Evolutionary conservation across 2,888 invertebrate genomes (phyloP).

Genomic region (Acanthosepion lycidas): DNA sequence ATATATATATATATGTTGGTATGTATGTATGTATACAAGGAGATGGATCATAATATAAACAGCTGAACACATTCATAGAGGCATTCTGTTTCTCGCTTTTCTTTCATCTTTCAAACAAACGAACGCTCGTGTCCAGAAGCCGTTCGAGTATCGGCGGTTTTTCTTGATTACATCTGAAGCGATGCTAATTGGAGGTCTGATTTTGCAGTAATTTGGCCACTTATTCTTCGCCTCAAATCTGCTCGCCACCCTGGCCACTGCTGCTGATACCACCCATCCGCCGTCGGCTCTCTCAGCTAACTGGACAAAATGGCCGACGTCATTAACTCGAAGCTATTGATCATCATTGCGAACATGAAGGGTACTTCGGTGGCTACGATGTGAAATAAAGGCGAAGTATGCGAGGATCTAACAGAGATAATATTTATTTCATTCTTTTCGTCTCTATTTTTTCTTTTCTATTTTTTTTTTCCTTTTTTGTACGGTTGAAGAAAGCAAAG

Average conservation of each 20-base stretch:
- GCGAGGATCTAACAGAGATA: background rate
- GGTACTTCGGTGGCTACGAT: background rate
- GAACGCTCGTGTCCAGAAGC: slow-evolving; percentile 11
- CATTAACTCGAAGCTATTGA: background rate
- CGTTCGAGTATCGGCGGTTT: background rate
- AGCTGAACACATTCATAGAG: slow-evolving; percentile 20
- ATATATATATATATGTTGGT: background rate
- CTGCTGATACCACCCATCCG: background rate
- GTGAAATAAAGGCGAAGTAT: background rate
- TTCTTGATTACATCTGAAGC: slow-evolving; percentile 33
- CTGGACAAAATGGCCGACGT: slow-evolving; percentile 3
- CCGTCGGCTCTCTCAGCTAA: background rate
- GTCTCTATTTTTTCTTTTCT: background rate
- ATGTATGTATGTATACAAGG: too few species aligned
- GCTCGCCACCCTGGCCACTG: background rate
- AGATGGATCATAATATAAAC: background rate
- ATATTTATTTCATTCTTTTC: background rate
- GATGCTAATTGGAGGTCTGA: background rate
- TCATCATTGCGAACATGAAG: background rate
- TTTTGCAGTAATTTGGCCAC: slow-evolving; percentile 15
- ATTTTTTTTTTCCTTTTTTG: background rate
- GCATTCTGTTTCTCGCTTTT: background rate
- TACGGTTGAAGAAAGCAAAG: background rate
- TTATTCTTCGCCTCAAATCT: background rate
- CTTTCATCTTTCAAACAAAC: slow-evolving; percentile 33